Percentiles rank a stretch among this genome's conserved stretches.
phyloP scores from a whole-genome alignment of 2,113 vertebrate species.

The Corythornis cristatus region DNA sequence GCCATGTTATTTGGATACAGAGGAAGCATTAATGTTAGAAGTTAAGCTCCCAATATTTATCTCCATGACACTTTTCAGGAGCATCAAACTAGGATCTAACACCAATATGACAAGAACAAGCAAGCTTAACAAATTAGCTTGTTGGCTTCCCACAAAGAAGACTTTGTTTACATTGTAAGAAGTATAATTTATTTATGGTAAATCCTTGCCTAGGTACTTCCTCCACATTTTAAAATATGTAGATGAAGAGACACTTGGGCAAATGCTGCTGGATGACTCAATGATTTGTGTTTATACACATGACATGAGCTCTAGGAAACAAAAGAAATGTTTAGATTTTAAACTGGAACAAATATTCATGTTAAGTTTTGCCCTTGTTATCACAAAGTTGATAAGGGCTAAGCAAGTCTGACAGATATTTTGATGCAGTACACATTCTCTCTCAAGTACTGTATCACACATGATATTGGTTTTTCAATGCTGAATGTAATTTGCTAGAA shows the following conservation, averaged over 20 bases:
- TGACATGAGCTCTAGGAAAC: background rate
- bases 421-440: background rate
- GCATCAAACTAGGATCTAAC: background rate
- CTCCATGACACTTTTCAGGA: background rate
- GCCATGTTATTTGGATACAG: background rate
- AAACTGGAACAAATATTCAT: background rate
- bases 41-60: background rate
- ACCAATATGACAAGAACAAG: background rate
- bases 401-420: background rate
- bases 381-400: background rate
- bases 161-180: background rate
- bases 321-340: background rate
- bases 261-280: background rate
- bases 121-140: background rate
- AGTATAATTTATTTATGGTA: background rate
- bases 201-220: background rate
- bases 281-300: background rate
- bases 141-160: background rate
- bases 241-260: background rate
- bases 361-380: background rate
- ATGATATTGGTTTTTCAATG: background rate
- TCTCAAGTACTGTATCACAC: background rate
- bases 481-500: background rate
- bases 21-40: background rate
- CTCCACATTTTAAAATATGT: background rate